Conservation (phyloP, 2,113 vertebrate genomes). For the Hemiprocne comata region DNA sequence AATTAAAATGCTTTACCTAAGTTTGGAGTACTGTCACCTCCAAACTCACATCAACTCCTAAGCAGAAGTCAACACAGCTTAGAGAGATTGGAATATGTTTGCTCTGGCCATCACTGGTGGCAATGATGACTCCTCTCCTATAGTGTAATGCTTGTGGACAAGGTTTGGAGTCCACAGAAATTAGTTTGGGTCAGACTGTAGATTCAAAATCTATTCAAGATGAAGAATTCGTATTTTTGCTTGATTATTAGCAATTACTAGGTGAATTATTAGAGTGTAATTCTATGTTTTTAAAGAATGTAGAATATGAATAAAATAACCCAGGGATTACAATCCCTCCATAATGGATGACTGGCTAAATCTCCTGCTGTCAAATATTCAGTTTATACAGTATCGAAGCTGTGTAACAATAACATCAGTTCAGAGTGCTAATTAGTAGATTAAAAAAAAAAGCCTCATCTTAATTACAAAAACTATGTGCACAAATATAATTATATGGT, state of each 20-base stretch:
- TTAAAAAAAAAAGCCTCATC: neutral
- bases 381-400: neutral
- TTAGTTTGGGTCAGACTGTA: neutral
- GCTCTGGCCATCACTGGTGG: neutral
- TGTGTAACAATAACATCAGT: neutral
- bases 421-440: neutral
- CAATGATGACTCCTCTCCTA: neutral
- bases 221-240: neutral
- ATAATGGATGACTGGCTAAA: neutral
- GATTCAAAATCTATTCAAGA: neutral
- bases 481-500: neutral
- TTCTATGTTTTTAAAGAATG: neutral
- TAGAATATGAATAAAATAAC: neutral
- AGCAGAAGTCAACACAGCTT: neutral
- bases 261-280: neutral
- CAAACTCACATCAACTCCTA: neutral
- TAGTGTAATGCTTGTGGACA: neutral
- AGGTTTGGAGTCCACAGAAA: neutral
- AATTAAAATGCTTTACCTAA: neutral
- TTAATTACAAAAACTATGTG: neutral
- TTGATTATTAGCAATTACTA: neutral
- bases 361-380: neutral
- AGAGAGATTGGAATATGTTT: neutral
- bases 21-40: neutral
- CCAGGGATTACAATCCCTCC: neutral